Evolutionary conservation across 2,888 invertebrate genomes (phyloP).

Genomic region (Exocentrus adspersus): DNA sequence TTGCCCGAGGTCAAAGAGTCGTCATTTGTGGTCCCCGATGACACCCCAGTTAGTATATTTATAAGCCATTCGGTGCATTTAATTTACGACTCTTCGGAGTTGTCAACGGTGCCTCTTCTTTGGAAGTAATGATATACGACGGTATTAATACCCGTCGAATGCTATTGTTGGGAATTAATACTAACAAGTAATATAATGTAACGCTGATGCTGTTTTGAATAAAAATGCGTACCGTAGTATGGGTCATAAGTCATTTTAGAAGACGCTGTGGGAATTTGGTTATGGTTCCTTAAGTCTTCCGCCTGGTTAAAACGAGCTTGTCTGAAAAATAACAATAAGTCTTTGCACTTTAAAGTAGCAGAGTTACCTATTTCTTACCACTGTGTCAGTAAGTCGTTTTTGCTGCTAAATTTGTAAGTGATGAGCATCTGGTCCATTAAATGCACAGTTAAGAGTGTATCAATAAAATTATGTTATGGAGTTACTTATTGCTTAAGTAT

Average conservation of each 20-base stretch:
- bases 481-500: no score
- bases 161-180: constrained; percentile 4
- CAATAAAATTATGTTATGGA: no score
- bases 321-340: no score
- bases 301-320: no score
- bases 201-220: constrained; percentile 14
- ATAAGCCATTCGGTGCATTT: constrained; percentile 17
- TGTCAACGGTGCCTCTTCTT: constrained; percentile 20
- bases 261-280: no score
- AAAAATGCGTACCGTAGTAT: constrained; percentile 1
- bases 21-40: not conserved
- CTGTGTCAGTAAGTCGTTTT: no score
- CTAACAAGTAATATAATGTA: not conserved
- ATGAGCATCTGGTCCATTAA: no score
- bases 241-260: constrained; percentile 14
- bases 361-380: no score
- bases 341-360: no score
- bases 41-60: constrained; percentile 11
- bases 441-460: no score
- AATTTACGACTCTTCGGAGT: constrained; percentile 18
- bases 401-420: no score
- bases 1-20: not conserved
- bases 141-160: constrained; percentile 17
- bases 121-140: constrained; percentile 16
- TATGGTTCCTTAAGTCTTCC: no score